Evolutionary conservation across 2,888 invertebrate genomes (phyloP).

Genomic region (Dynastes tityus): DNA sequence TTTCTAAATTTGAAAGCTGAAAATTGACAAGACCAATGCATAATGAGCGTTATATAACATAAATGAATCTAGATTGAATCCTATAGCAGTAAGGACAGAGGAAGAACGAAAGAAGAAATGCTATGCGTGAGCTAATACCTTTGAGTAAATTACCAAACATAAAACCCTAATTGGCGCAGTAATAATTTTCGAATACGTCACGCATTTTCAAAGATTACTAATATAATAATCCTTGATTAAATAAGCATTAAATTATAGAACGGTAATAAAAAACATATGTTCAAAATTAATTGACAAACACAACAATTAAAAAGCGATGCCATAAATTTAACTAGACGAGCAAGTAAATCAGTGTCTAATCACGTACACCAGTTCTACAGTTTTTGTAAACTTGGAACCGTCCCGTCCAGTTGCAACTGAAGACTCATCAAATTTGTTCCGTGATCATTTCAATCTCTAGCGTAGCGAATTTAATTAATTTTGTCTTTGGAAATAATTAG

Average conservation of each 20-base stretch:
- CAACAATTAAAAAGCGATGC: slow-evolving; percentile 35
- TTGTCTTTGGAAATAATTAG: slow-evolving; percentile 2
- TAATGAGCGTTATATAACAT: too few relatives aligned
- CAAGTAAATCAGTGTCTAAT: slow-evolving; percentile 40
- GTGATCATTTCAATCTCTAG: neutral
- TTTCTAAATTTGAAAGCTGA: too few relatives aligned
- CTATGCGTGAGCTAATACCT: neutral
- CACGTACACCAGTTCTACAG: slow-evolving; percentile 22
- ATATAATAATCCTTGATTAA: slow-evolving; percentile 32
- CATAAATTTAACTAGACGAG: slow-evolving; percentile 18
- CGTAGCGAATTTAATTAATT: slow-evolving; percentile 29
- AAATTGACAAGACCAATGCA: too few relatives aligned
- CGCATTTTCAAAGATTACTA: slow-evolving; percentile 2
- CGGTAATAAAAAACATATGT: slow-evolving; percentile 28
- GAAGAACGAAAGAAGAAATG: too few relatives aligned
- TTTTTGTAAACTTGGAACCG: slow-evolving; percentile 12
- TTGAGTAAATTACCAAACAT: neutral
- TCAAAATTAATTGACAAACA: slow-evolving; percentile 38
- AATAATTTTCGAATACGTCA: neutral
- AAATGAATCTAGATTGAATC: too few relatives aligned
- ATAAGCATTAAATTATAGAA: slow-evolving; percentile 38
- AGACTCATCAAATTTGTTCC: slow-evolving; percentile 21
- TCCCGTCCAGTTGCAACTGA: slow-evolving; percentile 2
- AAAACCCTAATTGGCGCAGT: neutral
- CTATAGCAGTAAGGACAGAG: too few relatives aligned